Evolutionary conservation across 2,113 vertebrate genomes (phyloP).

Genomic region (Orientallactaga bullata): DNA sequence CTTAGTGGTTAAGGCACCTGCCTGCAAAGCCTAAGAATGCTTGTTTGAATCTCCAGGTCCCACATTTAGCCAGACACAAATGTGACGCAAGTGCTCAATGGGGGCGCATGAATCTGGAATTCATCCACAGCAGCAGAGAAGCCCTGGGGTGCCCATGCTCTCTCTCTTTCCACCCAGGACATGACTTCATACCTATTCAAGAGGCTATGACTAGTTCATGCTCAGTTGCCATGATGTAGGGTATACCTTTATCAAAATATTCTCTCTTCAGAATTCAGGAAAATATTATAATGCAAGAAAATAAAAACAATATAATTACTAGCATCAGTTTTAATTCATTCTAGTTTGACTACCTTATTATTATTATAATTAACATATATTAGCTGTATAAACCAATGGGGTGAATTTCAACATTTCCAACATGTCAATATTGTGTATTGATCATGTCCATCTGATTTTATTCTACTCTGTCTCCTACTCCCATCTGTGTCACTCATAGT

Average conservation of each 20-base stretch:
- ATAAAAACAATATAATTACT: slow-evolving; percentile 34
- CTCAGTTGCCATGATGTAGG: not conserved
- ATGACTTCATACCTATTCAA: not conserved
- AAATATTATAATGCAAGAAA: slow-evolving; percentile 17
- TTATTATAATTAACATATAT: not conserved
- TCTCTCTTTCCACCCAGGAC: too few species aligned
- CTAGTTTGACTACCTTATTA: slow-evolving; percentile 58
- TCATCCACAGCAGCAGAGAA: too few species aligned
- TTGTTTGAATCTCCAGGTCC: too few species aligned
- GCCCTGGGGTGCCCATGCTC: too few species aligned
- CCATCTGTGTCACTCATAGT: not conserved
- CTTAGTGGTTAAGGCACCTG: too few species aligned
- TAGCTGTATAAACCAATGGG: not conserved
- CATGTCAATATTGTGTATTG: not conserved
- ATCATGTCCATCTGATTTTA: too few species aligned
- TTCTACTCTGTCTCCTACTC: not conserved
- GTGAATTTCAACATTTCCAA: not conserved
- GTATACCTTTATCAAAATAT: slow-evolving; percentile 4
- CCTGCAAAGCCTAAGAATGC: too few species aligned
- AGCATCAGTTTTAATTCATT: slow-evolving; percentile 49
- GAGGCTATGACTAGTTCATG: not conserved
- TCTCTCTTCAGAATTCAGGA: not conserved
- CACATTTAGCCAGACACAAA: too few species aligned
- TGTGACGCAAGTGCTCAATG: too few species aligned
- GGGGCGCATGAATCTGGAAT: too few species aligned